phyloP scores from a whole-genome alignment of 2,113 vertebrate species.

The Isurus oxyrinchus region DNA sequence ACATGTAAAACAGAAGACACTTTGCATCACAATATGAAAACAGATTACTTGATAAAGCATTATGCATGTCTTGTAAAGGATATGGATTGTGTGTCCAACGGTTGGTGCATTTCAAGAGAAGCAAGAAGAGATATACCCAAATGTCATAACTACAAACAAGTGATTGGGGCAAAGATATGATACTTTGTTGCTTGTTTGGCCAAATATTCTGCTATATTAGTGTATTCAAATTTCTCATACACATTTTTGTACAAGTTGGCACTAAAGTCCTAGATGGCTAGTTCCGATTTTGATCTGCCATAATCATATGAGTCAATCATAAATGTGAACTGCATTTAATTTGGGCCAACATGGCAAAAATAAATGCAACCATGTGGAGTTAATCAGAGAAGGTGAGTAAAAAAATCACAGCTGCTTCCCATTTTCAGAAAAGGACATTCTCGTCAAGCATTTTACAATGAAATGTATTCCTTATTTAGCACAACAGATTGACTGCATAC shows the following conservation, averaged over 20 bases:
- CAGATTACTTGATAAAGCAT: background rate
- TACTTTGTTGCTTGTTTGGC: background rate
- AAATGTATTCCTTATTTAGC: background rate
- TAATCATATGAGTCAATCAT: background rate
- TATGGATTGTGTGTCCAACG: background rate
- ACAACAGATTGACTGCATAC: background rate
- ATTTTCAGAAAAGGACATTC: background rate
- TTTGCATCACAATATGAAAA: background rate
- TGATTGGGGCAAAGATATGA: background rate
- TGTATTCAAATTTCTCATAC: background rate
- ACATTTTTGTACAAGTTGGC: background rate
- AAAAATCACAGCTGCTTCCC: background rate
- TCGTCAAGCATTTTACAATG: background rate
- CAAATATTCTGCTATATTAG: background rate
- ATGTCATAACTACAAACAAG: background rate
- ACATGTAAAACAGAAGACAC: background rate
- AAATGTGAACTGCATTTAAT: background rate
- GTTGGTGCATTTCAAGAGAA: background rate
- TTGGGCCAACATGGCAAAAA: background rate
- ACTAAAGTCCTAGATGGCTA: background rate
- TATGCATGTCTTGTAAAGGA: background rate
- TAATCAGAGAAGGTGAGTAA: background rate
- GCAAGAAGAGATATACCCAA: background rate
- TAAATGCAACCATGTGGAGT: background rate
- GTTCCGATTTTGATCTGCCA: background rate